These are phyloP conservation scores for Troides oblongomaculatus DNA, from an alignment of 2,888 invertebrate genomes.

Conservation along the genomic window DNA sequence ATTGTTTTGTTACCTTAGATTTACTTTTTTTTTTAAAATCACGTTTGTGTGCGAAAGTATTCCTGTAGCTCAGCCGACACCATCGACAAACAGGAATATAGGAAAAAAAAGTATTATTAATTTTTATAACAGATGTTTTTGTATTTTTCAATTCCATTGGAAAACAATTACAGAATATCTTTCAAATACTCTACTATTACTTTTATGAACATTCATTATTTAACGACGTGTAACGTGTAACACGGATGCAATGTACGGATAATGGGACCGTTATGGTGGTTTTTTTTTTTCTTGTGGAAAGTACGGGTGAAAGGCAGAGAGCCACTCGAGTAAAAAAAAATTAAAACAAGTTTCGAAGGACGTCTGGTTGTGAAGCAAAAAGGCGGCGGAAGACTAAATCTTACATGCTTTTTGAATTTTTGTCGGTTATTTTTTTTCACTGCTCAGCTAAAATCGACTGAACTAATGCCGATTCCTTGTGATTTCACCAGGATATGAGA, in stretches of 20 bases:
- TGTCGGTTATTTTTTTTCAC: not conserved
- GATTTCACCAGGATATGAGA: too few species aligned
- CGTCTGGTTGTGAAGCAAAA: constrained; percentile 53
- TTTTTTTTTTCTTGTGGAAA: constrained; percentile 49
- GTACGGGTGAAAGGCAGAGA: constrained; percentile 53
- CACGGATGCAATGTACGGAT: constrained; percentile 8
- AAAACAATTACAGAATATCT: not conserved
- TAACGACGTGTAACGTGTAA: constrained; percentile 6
- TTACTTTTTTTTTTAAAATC: not conserved
- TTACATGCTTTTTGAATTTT: constrained; percentile 9
- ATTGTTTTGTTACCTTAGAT: constrained; percentile 17
- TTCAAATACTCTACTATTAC: not conserved
- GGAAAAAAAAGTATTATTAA: too few species aligned
- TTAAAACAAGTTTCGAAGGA: constrained; percentile 56
- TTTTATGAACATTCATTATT: too few species aligned
- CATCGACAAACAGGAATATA: too few species aligned
- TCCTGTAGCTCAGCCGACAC: not conserved
- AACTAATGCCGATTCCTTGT: too few species aligned
- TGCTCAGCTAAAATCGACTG: too few species aligned
- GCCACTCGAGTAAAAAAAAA: constrained; percentile 40
- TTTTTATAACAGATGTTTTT: too few species aligned
- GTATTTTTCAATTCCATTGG: too few species aligned
- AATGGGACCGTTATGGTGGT: constrained; percentile 26
- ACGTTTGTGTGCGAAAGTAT: not conserved
- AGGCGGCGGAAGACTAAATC: constrained; percentile 28